Conservation (phyloP, 2,888 invertebrate genomes). For the Isotomurus palustris region DNA sequence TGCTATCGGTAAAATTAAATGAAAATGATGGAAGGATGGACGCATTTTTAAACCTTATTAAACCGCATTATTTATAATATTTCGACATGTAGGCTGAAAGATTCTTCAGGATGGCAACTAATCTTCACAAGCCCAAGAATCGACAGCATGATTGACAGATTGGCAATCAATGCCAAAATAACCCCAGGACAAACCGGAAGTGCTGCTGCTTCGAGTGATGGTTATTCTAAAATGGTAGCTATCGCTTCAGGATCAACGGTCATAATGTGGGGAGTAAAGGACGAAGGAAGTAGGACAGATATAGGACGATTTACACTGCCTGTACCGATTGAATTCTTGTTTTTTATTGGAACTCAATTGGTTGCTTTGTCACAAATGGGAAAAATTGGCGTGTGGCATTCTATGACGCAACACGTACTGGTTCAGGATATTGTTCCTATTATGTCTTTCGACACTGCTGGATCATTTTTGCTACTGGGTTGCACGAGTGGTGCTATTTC, state of each 20-base stretch:
- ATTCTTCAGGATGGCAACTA: constrained; percentile 94
- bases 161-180: constrained; percentile 70
- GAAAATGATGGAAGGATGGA: too few species aligned
- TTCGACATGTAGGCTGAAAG: constrained; percentile 67
- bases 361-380: constrained; percentile 90
- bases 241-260: constrained; percentile 73
- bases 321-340: constrained; percentile 88
- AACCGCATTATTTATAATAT: neutral
- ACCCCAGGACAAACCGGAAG: constrained; percentile 10
- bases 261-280: constrained; percentile 72
- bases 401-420: constrained; percentile 98
- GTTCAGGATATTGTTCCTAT: constrained; percentile 93
- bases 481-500: constrained; percentile 96
- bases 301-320: constrained; percentile 87
- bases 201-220: constrained; percentile 37
- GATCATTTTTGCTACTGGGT: constrained; percentile 88
- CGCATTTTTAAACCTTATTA: neutral
- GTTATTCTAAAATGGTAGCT: constrained; percentile 73
- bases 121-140: constrained; percentile 90
- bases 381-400: constrained; percentile 99
- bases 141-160: constrained; percentile 80
- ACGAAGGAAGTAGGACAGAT: constrained; percentile 68
- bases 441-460: constrained; percentile 93
- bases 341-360: constrained; percentile 95
- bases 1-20: constrained; percentile 82